phyloP scores from a whole-genome alignment of 2,797 vertebrate genomes.

The Ptychobarbus kaznakovi region DNA sequence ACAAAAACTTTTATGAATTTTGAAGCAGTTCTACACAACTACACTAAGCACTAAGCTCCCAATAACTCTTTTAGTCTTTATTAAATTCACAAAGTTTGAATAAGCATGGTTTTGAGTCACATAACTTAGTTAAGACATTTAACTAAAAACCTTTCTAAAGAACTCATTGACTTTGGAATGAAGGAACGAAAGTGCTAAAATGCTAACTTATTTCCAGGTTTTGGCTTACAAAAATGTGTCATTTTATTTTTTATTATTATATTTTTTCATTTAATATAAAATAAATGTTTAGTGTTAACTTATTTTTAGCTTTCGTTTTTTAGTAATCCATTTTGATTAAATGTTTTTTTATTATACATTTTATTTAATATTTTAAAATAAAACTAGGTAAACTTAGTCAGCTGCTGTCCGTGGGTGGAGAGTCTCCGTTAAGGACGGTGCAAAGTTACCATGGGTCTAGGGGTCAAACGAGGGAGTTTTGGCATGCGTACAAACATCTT shows the following conservation, averaged over 20 bases:
- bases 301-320: background rate
- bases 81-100: background rate
- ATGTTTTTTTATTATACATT: background rate
- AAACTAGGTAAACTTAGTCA: slow-evolving; percentile 56
- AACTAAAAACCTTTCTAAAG: background rate
- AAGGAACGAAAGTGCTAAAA: background rate
- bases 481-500: slow-evolving; percentile 1
- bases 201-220: background rate
- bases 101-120: background rate
- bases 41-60: too few relatives aligned
- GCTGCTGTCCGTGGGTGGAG: slow-evolving; percentile 50
- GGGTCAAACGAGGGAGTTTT: background rate
- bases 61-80: too few relatives aligned
- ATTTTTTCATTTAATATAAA: slow-evolving; percentile 30
- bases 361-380: background rate
- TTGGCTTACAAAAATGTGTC: background rate
- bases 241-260: background rate
- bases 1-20: too few relatives aligned
- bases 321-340: background rate
- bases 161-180: background rate
- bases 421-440: background rate
- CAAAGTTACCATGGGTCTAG: background rate
- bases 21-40: too few relatives aligned
- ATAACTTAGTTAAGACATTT: background rate
- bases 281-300: background rate